These are phyloP conservation scores for Pelosia muscerda DNA, from an alignment of 2,888 invertebrate species.

Conservation along the genomic window DNA sequence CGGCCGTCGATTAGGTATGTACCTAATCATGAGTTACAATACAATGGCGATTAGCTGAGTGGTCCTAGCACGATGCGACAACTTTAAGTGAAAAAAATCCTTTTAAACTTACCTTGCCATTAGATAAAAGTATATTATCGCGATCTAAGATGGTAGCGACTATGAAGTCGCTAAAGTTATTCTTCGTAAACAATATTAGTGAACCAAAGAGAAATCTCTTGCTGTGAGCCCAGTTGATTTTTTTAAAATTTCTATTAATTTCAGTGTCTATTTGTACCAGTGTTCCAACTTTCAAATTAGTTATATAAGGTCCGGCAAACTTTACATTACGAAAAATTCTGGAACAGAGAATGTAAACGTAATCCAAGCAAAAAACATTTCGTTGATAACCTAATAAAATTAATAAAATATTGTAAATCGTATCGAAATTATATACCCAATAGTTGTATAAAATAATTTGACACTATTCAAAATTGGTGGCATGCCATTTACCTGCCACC, in stretches of 20 bases:
- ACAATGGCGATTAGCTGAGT: too few relatives aligned
- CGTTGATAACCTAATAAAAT: too few relatives aligned
- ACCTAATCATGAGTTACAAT: too few relatives aligned
- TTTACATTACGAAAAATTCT: constrained; percentile 77
- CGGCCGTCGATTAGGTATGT: too few relatives aligned
- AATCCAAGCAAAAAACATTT: neutral
- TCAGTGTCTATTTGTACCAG: constrained; percentile 64
- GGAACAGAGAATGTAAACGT: constrained; percentile 12
- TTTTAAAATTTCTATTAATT: constrained; percentile 63
- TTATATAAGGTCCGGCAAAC: constrained; percentile 70
- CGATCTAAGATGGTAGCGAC: constrained; percentile 89
- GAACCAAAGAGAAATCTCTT: constrained; percentile 90
- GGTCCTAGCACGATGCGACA: too few relatives aligned
- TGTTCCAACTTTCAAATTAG: constrained; percentile 70
- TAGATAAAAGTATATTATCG: constrained; percentile 65
- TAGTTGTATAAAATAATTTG: too few relatives aligned
- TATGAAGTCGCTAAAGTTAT: constrained; percentile 89
- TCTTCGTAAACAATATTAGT: constrained; percentile 90
- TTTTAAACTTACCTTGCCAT: constrained; percentile 65
- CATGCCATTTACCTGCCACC: too few relatives aligned
- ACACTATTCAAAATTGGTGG: neutral
- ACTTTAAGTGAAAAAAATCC: too few relatives aligned
- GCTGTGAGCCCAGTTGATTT: constrained; percentile 72
- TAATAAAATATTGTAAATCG: too few relatives aligned
- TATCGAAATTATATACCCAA: too few relatives aligned